Conservation (phyloP, 2,797 vertebrate species). For the Nothura maculosa region DNA sequence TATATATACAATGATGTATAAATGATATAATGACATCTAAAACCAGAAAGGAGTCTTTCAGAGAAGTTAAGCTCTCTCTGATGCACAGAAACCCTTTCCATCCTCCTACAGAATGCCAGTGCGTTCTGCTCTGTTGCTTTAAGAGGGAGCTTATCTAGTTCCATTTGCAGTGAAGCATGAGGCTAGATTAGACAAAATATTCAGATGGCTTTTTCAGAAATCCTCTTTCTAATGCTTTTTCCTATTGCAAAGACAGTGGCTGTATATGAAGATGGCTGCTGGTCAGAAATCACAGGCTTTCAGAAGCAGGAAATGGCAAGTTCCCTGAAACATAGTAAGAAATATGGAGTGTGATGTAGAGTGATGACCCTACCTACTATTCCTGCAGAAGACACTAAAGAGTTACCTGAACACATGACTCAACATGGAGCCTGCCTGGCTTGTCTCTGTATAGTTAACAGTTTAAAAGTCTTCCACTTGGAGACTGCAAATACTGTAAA, state of each 20-base stretch:
- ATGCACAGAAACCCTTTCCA: neutral
- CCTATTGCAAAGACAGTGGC: neutral
- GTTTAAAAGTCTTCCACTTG: neutral
- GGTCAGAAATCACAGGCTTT: neutral
- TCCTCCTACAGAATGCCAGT: neutral
- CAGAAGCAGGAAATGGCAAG: neutral
- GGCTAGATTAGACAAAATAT: conserved; percentile 32
- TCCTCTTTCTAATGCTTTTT: neutral
- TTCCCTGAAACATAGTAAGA: neutral
- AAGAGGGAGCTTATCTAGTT: neutral
- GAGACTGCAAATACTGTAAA: neutral
- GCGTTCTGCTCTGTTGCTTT: neutral
- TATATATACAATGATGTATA: too few species aligned
- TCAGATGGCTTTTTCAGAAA: neutral
- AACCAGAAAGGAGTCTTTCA: neutral
- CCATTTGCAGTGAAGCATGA: neutral
- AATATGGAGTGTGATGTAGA: neutral
- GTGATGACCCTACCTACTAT: neutral
- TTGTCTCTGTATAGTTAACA: neutral
- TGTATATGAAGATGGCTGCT: neutral
- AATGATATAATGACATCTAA: neutral
- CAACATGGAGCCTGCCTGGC: neutral
- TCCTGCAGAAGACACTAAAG: neutral
- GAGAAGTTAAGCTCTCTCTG: neutral
- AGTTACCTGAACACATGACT: neutral